Percentiles rank a stretch among this genome's conserved stretches.
Evolutionary conservation across 1,140 invertebrate species (phyloP).

Genomic region (Ips nitidus): DNA sequence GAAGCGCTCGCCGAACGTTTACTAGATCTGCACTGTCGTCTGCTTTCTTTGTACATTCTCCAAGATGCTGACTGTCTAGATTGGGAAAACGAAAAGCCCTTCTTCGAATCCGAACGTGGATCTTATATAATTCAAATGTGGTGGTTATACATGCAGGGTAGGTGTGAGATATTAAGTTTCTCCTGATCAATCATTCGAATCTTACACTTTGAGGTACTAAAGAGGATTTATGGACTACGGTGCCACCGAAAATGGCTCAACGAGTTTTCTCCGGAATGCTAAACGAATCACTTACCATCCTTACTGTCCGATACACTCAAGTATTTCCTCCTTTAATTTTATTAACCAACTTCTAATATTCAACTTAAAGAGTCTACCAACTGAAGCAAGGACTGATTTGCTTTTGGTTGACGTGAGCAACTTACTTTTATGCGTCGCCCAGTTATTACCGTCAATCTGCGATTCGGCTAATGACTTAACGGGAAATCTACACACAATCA

Average conservation of each 20-base stretch:
- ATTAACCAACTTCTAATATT: not conserved
- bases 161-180: slow-evolving; percentile 6
- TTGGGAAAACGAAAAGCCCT: slow-evolving; percentile 64
- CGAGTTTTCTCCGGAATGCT: slow-evolving; percentile 77
- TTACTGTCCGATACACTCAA: slow-evolving; percentile 72
- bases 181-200: too few species aligned
- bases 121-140: slow-evolving; percentile 81
- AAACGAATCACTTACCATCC: slow-evolving; percentile 75
- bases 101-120: slow-evolving; percentile 69
- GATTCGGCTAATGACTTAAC: slow-evolving; percentile 63
- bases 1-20: slow-evolving; percentile 78
- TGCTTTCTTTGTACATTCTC: slow-evolving; percentile 73
- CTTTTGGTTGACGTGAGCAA: slow-evolving; percentile 74
- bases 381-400: slow-evolving; percentile 59
- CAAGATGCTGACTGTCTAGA: slow-evolving; percentile 74
- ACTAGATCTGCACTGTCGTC: slow-evolving; percentile 72
- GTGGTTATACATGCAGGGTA: slow-evolving; percentile 83
- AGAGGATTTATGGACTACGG: slow-evolving; percentile 76
- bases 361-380: slow-evolving; percentile 60
- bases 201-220: slow-evolving; percentile 59
- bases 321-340: slow-evolving; percentile 47
- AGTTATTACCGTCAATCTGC: slow-evolving; percentile 67
- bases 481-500: slow-evolving; percentile 56
- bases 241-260: slow-evolving; percentile 79
- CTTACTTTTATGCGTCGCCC: slow-evolving; percentile 68